Evolutionary conservation across 2,797 vertebrate species (phyloP).

Genomic region (Aeoliscus strigatus): DNA sequence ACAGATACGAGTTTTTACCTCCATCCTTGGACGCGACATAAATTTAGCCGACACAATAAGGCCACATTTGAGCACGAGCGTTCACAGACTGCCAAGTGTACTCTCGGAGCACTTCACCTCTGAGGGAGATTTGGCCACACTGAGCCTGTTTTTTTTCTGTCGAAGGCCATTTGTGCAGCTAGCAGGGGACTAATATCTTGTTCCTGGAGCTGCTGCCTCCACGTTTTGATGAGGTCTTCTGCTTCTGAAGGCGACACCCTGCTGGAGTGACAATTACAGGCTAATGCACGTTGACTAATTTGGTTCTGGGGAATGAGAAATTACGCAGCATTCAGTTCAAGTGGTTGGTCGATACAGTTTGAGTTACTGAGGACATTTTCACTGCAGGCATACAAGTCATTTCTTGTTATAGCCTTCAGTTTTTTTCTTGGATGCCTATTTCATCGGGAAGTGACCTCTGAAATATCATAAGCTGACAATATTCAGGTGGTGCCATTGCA

Average conservation of each 20-base stretch:
- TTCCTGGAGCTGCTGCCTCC: constrained; percentile 38
- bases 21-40: constrained; percentile 28
- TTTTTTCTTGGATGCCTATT: constrained; percentile 16
- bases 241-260: constrained; percentile 39
- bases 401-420: constrained; percentile 15
- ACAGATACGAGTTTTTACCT: constrained; percentile 33
- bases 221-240: constrained; percentile 53
- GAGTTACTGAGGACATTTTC: constrained; percentile 30
- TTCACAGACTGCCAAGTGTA: constrained; percentile 30
- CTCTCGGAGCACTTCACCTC: constrained; percentile 36
- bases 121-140: constrained; percentile 12
- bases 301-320: constrained; percentile 40
- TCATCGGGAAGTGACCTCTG: neutral
- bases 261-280: constrained; percentile 54
- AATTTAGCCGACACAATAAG: constrained; percentile 43
- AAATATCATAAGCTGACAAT: no score
- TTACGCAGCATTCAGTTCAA: constrained; percentile 41
- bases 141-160: constrained; percentile 17
- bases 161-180: constrained; percentile 30
- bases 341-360: constrained; percentile 28
- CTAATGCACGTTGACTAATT: constrained; percentile 55
- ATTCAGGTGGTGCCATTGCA: no score
- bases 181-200: constrained; percentile 49
- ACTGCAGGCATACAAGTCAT: constrained; percentile 13
- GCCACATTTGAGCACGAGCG: constrained; percentile 22